Conservation (phyloP, 1,140 invertebrate genomes). For the Lucilia sericata region DNA sequence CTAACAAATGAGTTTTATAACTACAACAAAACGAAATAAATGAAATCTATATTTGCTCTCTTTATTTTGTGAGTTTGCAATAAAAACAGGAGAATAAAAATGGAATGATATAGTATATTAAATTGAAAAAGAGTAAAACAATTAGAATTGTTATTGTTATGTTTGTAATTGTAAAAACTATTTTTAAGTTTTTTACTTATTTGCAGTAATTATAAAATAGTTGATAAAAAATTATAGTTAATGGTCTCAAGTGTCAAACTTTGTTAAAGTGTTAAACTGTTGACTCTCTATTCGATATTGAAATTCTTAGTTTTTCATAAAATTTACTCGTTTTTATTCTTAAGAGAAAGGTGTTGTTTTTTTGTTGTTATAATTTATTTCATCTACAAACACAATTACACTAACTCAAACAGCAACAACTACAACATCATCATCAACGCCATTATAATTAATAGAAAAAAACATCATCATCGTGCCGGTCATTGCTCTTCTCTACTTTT, state of each 20-base stretch:
- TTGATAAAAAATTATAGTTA: background rate
- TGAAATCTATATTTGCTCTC: no score
- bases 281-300: background rate
- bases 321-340: background rate
- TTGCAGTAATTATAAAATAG: background rate
- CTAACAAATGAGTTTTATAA: background rate
- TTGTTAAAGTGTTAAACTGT: background rate
- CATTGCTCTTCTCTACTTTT: constrained; percentile 4
- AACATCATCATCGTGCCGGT: background rate
- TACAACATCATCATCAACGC: background rate
- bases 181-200: background rate
- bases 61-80: no score
- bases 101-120: no score
- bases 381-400: background rate
- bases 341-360: constrained; percentile 25
- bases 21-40: no score
- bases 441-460: background rate
- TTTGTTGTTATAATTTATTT: constrained; percentile 26
- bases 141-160: background rate
- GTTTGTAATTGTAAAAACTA: background rate
- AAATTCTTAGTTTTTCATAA: background rate
- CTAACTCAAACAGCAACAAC: background rate
- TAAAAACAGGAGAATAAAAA: no score
- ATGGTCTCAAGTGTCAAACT: no score
- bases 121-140: no score